Conservation (phyloP, 2,797 vertebrate genomes). For the Octomys mimax region DNA sequence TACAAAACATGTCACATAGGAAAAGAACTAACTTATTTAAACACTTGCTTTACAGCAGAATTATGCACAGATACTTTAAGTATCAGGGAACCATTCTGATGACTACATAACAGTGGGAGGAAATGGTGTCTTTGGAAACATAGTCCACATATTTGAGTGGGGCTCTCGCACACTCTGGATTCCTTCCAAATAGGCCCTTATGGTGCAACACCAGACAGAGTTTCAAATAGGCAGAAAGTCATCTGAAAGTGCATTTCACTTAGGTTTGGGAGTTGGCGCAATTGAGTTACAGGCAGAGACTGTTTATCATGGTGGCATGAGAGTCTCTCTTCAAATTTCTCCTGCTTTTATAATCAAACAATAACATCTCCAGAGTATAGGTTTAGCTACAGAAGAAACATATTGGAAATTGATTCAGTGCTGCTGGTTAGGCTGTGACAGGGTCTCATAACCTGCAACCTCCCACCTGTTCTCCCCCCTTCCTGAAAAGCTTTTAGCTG, state of each 20-base stretch:
- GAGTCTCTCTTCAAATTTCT: conserved; percentile 78
- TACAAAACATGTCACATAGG: background rate
- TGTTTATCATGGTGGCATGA: conserved; percentile 73
- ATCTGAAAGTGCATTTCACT: conserved; percentile 48
- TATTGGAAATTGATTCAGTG: conserved; percentile 82
- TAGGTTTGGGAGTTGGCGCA: conserved; percentile 70
- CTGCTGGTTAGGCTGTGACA: conserved; percentile 67
- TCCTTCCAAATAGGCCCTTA: conserved; percentile 40
- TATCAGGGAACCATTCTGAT: background rate
- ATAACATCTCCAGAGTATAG: conserved; percentile 78
- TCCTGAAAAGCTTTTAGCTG: conserved; percentile 84
- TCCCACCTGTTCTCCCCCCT: conserved; percentile 44
- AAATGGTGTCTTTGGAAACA: background rate
- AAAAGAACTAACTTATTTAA: conserved; percentile 5
- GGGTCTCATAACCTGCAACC: conserved; percentile 79
- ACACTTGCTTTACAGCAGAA: conserved; percentile 14
- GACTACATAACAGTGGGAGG: background rate
- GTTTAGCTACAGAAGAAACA: conserved; percentile 71
- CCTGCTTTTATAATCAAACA: conserved; percentile 82
- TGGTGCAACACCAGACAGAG: background rate
- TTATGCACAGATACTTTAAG: background rate
- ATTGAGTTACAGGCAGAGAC: conserved; percentile 67
- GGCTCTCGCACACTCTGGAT: background rate
- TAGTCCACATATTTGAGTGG: background rate
- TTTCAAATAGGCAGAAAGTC: conserved; percentile 68